Percentiles rank a stretch among this genome's conserved stretches.
Evolutionary conservation across 1,140 invertebrate species (phyloP).

Genomic region (Heliconius congener): DNA sequence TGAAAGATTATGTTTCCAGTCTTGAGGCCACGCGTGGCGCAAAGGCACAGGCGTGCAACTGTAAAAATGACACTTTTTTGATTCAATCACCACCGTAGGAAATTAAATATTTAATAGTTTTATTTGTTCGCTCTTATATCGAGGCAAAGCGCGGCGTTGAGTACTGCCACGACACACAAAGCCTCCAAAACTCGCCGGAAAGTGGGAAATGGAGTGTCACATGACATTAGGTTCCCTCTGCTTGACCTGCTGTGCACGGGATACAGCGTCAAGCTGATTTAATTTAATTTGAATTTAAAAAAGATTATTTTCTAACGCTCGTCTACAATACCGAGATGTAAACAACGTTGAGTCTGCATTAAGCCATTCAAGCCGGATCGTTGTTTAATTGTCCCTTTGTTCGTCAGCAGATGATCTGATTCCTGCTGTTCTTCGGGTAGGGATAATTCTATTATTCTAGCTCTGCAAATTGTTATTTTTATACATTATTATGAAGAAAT

Average conservation of each 20-base stretch:
- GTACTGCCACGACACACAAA: not conserved
- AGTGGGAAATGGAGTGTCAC: not conserved
- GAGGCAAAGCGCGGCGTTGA: not conserved
- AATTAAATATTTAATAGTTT: not conserved
- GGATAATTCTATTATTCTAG: slow-evolving; percentile 33
- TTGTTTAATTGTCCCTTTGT: slow-evolving; percentile 74
- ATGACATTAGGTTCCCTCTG: not conserved
- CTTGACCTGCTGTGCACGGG: no score
- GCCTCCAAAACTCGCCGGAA: not conserved
- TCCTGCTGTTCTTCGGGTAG: slow-evolving; percentile 15
- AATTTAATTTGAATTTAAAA: no score
- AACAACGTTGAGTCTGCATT: slow-evolving; percentile 66
- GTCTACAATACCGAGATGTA: slow-evolving; percentile 52
- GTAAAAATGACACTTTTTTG: not conserved
- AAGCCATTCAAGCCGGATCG: slow-evolving; percentile 64
- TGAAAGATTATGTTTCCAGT: no score
- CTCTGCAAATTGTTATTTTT: not conserved
- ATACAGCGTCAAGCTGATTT: not conserved
- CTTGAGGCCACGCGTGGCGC: no score
- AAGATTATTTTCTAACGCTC: slow-evolving; percentile 12
- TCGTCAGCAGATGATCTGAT: slow-evolving; percentile 41
- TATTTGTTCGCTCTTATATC: not conserved
- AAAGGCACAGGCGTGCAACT: no score
- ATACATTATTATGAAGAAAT: not conserved
- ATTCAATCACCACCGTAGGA: not conserved